Percentiles rank a stretch among this genome's conserved stretches.
Evolutionary conservation across 2,113 vertebrate species (phyloP).

Genomic region (Zonotrichia leucophrys): DNA sequence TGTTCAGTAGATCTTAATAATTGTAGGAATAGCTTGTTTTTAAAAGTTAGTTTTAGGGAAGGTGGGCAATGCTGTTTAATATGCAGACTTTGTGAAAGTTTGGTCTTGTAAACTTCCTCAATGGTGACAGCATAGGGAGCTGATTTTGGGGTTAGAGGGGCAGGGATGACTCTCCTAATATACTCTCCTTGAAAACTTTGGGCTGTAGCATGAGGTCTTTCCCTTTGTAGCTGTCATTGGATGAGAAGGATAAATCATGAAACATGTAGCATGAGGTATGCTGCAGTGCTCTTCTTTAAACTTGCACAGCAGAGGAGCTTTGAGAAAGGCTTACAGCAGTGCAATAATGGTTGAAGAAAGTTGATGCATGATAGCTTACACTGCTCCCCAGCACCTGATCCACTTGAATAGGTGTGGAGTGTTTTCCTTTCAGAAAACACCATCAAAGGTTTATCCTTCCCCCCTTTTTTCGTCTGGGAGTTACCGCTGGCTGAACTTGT

Average conservation of each 20-base stretch:
- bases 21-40: neutral
- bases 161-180: fast-evolving
- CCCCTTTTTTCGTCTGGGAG: neutral
- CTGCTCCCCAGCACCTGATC: neutral
- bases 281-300: neutral
- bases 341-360: neutral
- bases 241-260: neutral
- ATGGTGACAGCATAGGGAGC: neutral
- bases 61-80: neutral
- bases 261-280: neutral
- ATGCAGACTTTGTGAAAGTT: neutral
- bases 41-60: neutral
- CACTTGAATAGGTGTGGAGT: neutral
- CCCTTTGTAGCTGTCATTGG: neutral
- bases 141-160: neutral
- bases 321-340: neutral
- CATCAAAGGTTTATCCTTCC: neutral
- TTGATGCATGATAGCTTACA: neutral
- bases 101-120: neutral
- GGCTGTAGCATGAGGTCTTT: neutral
- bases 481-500: neutral
- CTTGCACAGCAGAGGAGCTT: neutral
- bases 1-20: neutral
- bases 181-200: neutral
- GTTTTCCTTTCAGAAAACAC: neutral